Evolutionary conservation across 2,113 vertebrate species (phyloP), one percentile per base, ranked within the genome.

Genomic region (Peromyscus leucopus): DNA sequence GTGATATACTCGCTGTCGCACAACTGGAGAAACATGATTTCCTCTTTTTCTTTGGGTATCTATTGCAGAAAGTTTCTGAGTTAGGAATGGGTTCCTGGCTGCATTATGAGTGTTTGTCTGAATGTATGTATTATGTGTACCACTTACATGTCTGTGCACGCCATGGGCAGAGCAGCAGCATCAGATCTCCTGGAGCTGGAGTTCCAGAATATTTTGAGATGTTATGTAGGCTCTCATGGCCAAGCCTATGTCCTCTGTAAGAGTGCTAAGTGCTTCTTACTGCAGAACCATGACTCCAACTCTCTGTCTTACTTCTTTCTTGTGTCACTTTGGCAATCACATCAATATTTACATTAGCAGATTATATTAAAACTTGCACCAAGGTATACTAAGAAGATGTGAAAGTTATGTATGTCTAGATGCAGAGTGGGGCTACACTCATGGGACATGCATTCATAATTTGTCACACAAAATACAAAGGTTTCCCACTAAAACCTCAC

Each of bases 321-420:
- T 11, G n/a, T n/a, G 57, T 13, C 24, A 74, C 12, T 63, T 83
- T 19, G 78, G 1, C 51, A 87, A 55, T 63, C 61, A 95, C 59
- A 24, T 88, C 61, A 69, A 74, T 93, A 76, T 86, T 91, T 69
- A 59, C 24, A 69, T 89, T 89, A 42, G 4, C n/a, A 91, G 63
- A 57, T 55, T 89, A 26, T 63, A 65, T 69, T 48, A 88, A 95
- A 94, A 39, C 2, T 21, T 88, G 69, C 21, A 79, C 12, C 48
- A 16, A 86, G 28, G 71, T 5, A 57, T 39, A 21, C 42, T 59
- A 95, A 93, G n/a, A 91, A 46, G 57, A 57, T 6, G 12, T n/a
- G 31, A 87, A 85, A 63, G 7, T 79, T 76, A 59, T 4, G 4
- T 83, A 76, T 17, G 22, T 5, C 71, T 83, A 8, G 19, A 67